A percentile compares a stretch with the other conserved stretches of the same genome.
Evolutionary conservation across 2,113 vertebrate genomes (phyloP).

Genomic region (Podocnemis expansa): DNA sequence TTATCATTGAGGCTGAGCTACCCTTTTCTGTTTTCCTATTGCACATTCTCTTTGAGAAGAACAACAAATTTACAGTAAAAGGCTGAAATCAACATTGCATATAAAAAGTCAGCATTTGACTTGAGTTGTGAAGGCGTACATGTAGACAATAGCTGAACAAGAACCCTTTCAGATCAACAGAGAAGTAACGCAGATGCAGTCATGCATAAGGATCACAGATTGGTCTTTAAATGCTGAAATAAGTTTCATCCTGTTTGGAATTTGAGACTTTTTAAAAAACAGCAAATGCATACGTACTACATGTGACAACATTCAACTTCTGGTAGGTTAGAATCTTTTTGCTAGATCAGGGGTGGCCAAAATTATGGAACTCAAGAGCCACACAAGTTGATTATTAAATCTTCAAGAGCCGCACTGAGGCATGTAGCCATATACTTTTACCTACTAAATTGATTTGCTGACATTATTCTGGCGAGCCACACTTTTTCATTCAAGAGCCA

Average conservation of each 20-base stretch:
- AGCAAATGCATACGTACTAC: neutral
- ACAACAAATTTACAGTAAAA: constrained; percentile 66
- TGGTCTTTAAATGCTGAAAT: constrained; percentile 28
- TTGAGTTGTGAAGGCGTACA: constrained; percentile 42
- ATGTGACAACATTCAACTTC: constrained; percentile 19
- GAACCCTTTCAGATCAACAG: constrained; percentile 25
- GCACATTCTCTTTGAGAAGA: constrained; percentile 69
- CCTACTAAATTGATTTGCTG: no score
- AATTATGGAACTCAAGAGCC: no score
- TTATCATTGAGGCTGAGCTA: neutral
- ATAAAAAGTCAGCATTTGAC: constrained; percentile 61
- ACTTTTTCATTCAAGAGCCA: no score
- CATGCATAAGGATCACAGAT: neutral
- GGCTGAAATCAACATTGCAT: constrained; percentile 72
- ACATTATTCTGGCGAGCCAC: no score
- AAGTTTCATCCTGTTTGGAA: constrained; percentile 43
- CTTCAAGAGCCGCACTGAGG: no score
- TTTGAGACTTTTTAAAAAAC: constrained; percentile 29
- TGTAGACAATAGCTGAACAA: constrained; percentile 67
- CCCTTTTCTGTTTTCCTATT: constrained; percentile 47
- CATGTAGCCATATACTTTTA: no score
- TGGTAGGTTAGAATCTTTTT: constrained; percentile 31
- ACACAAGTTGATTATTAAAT: no score
- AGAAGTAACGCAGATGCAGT: constrained; percentile 14
- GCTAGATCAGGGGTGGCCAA: no score